Conservation (phyloP, 1,140 invertebrate genomes). For the Chymomyza costata region DNA sequence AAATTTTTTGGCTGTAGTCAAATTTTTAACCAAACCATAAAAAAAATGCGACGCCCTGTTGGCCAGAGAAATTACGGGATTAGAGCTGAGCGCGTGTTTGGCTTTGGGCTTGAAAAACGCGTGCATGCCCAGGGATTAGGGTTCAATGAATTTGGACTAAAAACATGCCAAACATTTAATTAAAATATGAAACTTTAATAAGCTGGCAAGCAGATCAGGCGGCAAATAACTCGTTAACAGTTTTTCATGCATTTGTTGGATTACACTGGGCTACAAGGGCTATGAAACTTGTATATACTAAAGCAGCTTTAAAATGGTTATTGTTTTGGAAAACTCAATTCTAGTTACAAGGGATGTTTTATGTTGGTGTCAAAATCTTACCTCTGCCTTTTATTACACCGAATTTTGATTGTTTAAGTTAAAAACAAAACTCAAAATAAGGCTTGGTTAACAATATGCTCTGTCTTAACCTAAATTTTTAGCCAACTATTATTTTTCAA, state of each 20-base stretch:
- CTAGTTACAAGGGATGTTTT: no score
- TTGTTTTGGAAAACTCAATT: no score
- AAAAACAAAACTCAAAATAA: no score
- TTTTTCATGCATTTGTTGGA: no score
- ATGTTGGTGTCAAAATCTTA: no score
- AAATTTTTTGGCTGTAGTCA: conserved; percentile 66
- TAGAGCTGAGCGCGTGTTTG: conserved; percentile 32
- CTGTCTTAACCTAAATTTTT: no score
- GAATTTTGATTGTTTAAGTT: neutral
- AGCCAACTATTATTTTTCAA: no score
- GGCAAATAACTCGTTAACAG: no score
- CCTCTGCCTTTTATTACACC: neutral
- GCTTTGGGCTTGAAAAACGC: conserved; percentile 33
- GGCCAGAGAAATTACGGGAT: conserved; percentile 70
- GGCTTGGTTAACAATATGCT: no score
- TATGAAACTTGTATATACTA: no score
- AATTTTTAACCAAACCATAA: conserved; percentile 50
- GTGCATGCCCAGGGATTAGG: conserved; percentile 39
- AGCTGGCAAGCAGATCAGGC: conserved; percentile 7
- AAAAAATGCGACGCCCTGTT: conserved; percentile 37
- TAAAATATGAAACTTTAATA: conserved; percentile 67
- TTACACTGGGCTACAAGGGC: no score
- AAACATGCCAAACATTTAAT: conserved; percentile 49
- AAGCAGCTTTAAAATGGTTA: no score
- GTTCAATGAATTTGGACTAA: conserved; percentile 45